These are phyloP conservation scores for Poecilia wingei DNA, from an alignment of 2,797 vertebrate species.

Conservation along the genomic window DNA sequence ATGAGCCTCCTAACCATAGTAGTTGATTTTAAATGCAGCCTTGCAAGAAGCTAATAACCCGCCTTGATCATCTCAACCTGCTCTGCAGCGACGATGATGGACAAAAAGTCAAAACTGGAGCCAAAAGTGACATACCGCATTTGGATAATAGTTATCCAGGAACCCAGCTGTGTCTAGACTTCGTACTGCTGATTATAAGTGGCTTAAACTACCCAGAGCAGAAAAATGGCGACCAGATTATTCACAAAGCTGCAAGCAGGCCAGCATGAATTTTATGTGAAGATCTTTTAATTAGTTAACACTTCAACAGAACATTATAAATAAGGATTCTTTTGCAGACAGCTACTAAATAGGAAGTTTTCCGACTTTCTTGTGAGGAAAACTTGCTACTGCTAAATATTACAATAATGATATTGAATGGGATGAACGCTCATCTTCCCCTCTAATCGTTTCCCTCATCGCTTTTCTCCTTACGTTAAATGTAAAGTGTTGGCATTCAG, in stretches of 20 bases:
- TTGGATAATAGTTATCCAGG: not conserved
- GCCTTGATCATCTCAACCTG: not conserved
- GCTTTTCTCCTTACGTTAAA: not conserved
- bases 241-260: not conserved
- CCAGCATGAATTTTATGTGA: too few species aligned
- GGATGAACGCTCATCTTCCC: not conserved
- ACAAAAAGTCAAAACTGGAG: not conserved
- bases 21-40: slow-evolving; percentile 3
- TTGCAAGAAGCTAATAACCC: slow-evolving; percentile 2
- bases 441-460: not conserved
- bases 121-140: not conserved
- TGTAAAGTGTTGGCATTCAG: not conserved
- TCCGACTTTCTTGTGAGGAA: not conserved
- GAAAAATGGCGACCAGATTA: not conserved
- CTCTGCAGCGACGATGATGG: not conserved
- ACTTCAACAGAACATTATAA: not conserved
- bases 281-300: not conserved
- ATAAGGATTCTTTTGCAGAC: not conserved
- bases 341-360: not conserved
- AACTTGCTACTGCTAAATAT: not conserved
- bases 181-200: not conserved
- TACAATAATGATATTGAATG: not conserved
- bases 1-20: slow-evolving; percentile 7
- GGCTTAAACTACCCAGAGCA: not conserved
- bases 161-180: slow-evolving; percentile 1